Percentiles rank a stretch among this genome's conserved stretches.
phyloP scores from a whole-genome alignment of 2,113 vertebrate species.

The Pterocles burchelli region DNA sequence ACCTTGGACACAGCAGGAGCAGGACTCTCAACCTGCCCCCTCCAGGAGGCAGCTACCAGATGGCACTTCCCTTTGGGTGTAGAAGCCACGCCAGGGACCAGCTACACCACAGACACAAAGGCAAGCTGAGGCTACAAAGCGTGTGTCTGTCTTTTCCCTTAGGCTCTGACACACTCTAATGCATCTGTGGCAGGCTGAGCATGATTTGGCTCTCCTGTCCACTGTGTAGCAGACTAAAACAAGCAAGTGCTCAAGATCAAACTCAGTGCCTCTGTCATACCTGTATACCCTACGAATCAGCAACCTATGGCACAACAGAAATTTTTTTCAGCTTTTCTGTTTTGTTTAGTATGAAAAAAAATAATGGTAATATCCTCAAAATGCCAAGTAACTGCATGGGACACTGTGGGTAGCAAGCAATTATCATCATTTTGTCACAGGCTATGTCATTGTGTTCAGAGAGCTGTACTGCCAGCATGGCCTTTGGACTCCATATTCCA shows the following conservation, averaged over 20 bases:
- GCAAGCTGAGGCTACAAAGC: not conserved
- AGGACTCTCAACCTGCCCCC: not conserved
- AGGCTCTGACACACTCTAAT: not conserved
- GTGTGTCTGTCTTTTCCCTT: not conserved
- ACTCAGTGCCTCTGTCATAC: not conserved
- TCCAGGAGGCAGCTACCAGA: not conserved
- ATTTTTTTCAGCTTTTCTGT: not conserved
- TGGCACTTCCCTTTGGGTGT: not conserved
- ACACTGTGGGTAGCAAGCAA: not conserved
- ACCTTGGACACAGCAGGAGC: not conserved
- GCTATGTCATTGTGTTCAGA: not conserved
- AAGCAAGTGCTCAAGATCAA: not conserved
- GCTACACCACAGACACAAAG: not conserved
- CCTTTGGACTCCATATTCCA: not conserved
- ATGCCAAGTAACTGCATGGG: not conserved
- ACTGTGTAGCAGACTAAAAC: not conserved
- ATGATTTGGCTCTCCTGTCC: not conserved
- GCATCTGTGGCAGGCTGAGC: not conserved
- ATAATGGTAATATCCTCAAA: not conserved
- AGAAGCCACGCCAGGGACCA: not conserved
- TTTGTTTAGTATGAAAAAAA: not conserved
- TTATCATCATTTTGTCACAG: not conserved
- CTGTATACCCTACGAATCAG: not conserved
- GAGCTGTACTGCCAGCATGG: not conserved
- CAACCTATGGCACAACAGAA: not conserved